Evolutionary conservation across 2,888 invertebrate species (phyloP), one percentile per base, ranked within the genome.

Genomic region (Scaptomyza cyrtandrae): DNA sequence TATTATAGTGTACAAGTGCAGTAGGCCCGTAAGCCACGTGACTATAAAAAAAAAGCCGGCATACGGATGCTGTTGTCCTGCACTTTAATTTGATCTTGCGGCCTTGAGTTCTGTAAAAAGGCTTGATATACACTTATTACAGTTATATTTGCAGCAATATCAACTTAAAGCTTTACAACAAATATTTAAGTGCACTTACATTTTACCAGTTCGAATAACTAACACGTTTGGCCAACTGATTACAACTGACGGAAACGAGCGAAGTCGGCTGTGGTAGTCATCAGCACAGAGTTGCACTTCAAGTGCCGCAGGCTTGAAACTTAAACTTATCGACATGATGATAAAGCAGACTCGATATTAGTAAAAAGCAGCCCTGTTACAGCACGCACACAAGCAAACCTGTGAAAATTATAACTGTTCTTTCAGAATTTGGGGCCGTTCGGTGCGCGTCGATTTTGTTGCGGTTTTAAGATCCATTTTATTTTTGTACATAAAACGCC

Each of bases 111-210:
- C 89, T 88, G 85, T 75, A 70, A 68, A 73, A 56, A 64, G 66
- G 70, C 64, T 31, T 52, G 4, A 13, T 31, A 16, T 55, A 58
- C 73, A 65, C 66, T 70, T 61, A 65, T 63, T 61, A 74, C 85
- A 90, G 87, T 90, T 90, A 90, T 90, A 90, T 72, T 78, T 45
- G 74, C 75, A 87, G 89, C 88, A 75, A 63, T 68, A 37, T 39
- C 56, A 56, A 31, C 39, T 31, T 3, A 6, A 1, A 33, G 6
- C 1, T 6, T 14, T 59, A 41, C 16, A 41, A 16, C 3, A n/a
- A n/a, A 44, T 43, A n/a, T n/a, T 13, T 6, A 19, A 35, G 11
- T 6, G 0, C 35, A 72, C 78, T 76, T 70, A 82, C 85, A 87
- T 85, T 29, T 63, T 14, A 0, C 0, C 0, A 10, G 6, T 0